phyloP scores from a whole-genome alignment of 2,113 vertebrate genomes.

The Crypturellus undulatus region DNA sequence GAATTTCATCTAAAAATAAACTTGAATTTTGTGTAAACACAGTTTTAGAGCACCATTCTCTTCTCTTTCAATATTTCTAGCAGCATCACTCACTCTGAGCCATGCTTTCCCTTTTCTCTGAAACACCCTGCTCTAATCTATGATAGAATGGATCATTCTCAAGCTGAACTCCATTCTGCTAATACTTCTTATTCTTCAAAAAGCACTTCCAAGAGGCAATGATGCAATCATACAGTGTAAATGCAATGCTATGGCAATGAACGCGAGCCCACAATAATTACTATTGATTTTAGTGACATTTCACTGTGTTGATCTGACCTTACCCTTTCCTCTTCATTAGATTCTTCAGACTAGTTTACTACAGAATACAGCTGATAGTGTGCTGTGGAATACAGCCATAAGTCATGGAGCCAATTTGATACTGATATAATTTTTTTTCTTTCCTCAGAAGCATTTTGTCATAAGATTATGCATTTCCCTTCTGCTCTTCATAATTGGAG shows the following conservation, averaged over 20 bases:
- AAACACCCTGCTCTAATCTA: background rate
- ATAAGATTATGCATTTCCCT: background rate
- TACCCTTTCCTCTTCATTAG: background rate
- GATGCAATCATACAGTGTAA: background rate
- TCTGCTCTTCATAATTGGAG: background rate
- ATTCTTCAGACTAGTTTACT: background rate
- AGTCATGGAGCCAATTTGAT: background rate
- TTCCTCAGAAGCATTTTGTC: background rate
- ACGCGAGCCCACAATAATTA: background rate
- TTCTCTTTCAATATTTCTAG: background rate
- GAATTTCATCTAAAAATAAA: constrained; percentile 40
- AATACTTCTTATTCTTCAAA: background rate
- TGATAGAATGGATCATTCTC: background rate
- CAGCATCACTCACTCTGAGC: background rate
- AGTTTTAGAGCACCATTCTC: background rate
- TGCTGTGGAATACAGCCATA: background rate
- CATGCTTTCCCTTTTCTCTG: background rate
- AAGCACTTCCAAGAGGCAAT: background rate
- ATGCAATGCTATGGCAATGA: background rate
- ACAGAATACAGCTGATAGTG: background rate
- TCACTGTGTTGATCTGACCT: background rate
- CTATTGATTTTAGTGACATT: background rate
- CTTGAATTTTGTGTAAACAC: background rate
- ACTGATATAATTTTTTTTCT: background rate
- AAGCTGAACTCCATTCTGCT: background rate